phyloP scores from a whole-genome alignment of 2,797 vertebrate genomes.

The Ciconia nigra region DNA sequence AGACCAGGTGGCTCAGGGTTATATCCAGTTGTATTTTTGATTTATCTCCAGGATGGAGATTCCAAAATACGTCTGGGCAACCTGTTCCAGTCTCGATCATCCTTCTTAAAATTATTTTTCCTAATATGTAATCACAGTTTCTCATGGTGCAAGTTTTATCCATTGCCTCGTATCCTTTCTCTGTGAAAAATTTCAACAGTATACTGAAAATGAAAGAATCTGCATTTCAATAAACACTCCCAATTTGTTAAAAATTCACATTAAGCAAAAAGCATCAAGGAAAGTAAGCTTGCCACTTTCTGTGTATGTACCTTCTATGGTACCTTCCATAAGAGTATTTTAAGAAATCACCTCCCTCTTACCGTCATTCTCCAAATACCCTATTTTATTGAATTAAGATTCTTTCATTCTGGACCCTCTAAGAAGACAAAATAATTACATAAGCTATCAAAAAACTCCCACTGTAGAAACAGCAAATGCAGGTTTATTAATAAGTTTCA shows the following conservation, averaged over 20 bases:
- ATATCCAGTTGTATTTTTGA: accelerated
- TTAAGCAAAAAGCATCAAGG: background rate
- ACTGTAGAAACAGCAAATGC: background rate
- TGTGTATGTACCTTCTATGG: background rate
- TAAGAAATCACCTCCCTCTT: background rate
- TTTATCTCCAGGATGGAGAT: background rate
- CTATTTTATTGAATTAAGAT: background rate
- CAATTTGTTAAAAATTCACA: background rate
- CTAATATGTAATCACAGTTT: background rate
- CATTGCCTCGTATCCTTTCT: background rate
- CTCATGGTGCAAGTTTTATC: background rate
- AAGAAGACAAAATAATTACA: background rate
- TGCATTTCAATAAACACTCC: background rate
- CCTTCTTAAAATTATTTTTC: background rate
- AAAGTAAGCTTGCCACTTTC: background rate
- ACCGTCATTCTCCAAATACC: background rate
- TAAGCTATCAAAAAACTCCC: background rate
- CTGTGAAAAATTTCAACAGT: background rate
- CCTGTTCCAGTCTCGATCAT: background rate
- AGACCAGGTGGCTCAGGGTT: background rate
- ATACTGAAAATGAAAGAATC: background rate
- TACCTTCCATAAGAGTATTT: background rate
- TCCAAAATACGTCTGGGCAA: background rate
- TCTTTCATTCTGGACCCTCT: background rate
- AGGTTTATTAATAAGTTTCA: background rate